phyloP scores from a whole-genome alignment of 2,888 invertebrate species.

The Colostygia pectinataria region DNA sequence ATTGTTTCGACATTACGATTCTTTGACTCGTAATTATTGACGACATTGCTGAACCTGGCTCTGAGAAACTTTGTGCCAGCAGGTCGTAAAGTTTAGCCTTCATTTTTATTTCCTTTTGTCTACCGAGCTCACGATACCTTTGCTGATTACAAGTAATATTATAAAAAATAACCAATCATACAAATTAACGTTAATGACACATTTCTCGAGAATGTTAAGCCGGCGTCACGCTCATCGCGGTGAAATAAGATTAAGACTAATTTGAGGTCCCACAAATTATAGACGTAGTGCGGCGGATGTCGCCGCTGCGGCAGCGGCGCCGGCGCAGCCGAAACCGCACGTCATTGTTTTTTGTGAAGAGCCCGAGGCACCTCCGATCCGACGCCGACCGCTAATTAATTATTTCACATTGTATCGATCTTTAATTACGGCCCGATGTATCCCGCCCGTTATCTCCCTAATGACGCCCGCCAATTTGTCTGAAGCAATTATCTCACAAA shows the following conservation, averaged over 20 bases:
- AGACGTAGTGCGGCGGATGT: conserved; percentile 76
- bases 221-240: conserved; percentile 77
- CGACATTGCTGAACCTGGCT: conserved; percentile 48
- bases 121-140: conserved; percentile 38
- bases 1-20: conserved; percentile 65
- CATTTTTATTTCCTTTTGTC: conserved; percentile 45
- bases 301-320: conserved; percentile 73
- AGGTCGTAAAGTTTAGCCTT: conserved; percentile 45
- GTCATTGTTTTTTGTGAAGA: conserved; percentile 81
- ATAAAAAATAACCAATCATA: conserved; percentile 64
- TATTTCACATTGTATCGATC: conserved; percentile 82
- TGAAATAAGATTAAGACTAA: conserved; percentile 77
- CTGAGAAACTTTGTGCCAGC: conserved; percentile 49
- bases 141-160: conserved; percentile 49
- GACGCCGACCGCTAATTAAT: conserved; percentile 76
- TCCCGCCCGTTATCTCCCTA: conserved; percentile 75
- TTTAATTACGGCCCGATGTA: conserved; percentile 75
- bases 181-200: conserved; percentile 80
- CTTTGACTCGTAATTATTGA: conserved; percentile 58
- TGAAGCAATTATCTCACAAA: conserved; percentile 77
- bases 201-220: conserved; percentile 67
- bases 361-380: conserved; percentile 68
- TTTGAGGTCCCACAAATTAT: conserved; percentile 81
- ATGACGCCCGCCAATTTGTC: conserved; percentile 79
- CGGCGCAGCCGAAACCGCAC: conserved; percentile 76